Conservation (phyloP, 2,888 invertebrate genomes). For the Terebella lapidaria region DNA sequence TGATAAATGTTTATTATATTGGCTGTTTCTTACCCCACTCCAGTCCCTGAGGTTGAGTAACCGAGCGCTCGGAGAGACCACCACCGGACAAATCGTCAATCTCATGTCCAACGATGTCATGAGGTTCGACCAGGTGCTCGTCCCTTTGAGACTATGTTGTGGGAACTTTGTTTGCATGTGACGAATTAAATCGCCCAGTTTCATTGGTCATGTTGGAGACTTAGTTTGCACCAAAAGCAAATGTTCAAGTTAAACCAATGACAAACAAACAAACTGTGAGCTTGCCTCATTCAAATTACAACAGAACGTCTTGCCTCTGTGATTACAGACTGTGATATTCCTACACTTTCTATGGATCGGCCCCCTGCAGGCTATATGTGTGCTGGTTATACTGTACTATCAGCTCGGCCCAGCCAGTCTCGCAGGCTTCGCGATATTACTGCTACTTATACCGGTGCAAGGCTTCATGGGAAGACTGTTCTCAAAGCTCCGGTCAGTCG, state of each 20-base stretch:
- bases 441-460: constrained; percentile 79
- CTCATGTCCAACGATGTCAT: constrained; percentile 93
- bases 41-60: constrained; percentile 19
- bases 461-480: constrained; percentile 59
- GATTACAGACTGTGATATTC: constrained; percentile 73
- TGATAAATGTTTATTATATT: too few relatives aligned
- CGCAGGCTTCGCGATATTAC: constrained; percentile 72
- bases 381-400: constrained; percentile 64
- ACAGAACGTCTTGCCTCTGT: too few relatives aligned
- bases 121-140: constrained; percentile 75
- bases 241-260: too few relatives aligned
- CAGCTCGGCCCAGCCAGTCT: constrained; percentile 58
- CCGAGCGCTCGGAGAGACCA: constrained; percentile 78
- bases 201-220: too few relatives aligned
- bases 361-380: constrained; percentile 74
- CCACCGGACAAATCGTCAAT: constrained; percentile 88
- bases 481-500: constrained; percentile 46
- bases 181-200: too few relatives aligned
- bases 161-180: too few relatives aligned
- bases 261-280: too few relatives aligned
- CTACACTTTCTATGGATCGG: constrained; percentile 90
- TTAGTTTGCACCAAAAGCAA: too few relatives aligned
- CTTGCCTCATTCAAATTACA: too few relatives aligned
- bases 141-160: too few relatives aligned
- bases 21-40: too few relatives aligned